Base-by-base conservation (phyloP, 1,140 invertebrate species). In the Heliconius eleuchia region DNA sequence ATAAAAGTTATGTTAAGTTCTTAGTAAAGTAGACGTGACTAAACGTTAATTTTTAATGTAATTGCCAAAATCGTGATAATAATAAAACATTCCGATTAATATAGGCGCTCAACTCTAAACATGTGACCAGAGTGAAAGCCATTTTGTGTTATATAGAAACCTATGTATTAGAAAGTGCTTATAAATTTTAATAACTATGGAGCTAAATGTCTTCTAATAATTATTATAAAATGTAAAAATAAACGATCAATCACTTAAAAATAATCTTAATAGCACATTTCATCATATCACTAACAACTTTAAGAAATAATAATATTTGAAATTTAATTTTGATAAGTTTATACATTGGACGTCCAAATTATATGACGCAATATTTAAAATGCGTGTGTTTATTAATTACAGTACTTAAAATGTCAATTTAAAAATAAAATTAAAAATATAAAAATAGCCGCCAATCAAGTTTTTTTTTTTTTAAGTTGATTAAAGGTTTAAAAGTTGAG, bases 191-290 rank as follows among this genome's bases (percentile, higher is more conserved):
- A 78, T 81, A 78, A 71, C 80, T 81, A 81, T 39, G 18, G 18
- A 57, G 73, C 76, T 75, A 78, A 57, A 77, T 74, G 73, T 74
- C 55, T 74, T 76, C 60, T 66, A 66, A 66, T 66, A 66, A 30
- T 30, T 71, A 78, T 80, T 57, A 75, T 80, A 79, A 78, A 81
- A 78, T 79, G 30, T 82, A 78, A 82, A 80, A 84, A 82, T 81
- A 84, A 78, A 78, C 57, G 60, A 71, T 77, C 77, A 70, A 73
- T 77, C 42, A 73, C 60, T 50, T 78, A 78, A 80, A 78, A 39
- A 77, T 78, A 80, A 78, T 78, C 76, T 74, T 71, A 81, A 78
- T 80, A 79, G 74, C 76, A 77, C 78, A 83, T 80, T 71, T 83
- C 73, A 83, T 76, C 72, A 74, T 80, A 75, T n/a, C 71, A 60